phyloP scores from a whole-genome alignment of 2,797 vertebrate species.

The Gastrophryne carolinensis region DNA sequence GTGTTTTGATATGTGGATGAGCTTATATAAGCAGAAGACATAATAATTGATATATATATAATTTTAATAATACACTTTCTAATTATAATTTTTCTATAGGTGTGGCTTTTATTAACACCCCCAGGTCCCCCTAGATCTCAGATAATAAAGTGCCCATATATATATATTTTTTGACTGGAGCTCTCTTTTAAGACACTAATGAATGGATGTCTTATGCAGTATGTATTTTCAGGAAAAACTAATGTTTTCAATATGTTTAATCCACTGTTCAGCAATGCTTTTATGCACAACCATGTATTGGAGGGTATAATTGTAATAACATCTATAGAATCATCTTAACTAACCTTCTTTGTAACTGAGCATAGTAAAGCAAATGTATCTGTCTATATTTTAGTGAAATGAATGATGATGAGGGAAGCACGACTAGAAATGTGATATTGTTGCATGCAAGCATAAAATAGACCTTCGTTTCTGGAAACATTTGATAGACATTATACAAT shows the following conservation, averaged over 20 bases:
- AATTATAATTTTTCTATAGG: too few relatives aligned
- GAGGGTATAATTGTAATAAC: neutral
- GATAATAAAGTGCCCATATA: neutral
- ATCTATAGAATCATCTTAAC: neutral
- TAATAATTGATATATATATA: too few relatives aligned
- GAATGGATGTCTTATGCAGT: neutral
- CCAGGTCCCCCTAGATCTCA: too few relatives aligned
- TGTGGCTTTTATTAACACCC: too few relatives aligned
- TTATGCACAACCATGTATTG: neutral
- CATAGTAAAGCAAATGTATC: neutral
- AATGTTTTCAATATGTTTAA: too few relatives aligned
- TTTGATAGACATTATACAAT: neutral
- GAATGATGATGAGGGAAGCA: slow-evolving; percentile 15
- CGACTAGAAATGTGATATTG: slow-evolving; percentile 25
- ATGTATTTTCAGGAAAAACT: neutral
- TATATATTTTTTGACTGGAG: neutral
- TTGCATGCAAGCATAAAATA: slow-evolving; percentile 23
- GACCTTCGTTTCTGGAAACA: slow-evolving; percentile 25
- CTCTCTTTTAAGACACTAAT: neutral
- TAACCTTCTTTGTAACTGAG: neutral
- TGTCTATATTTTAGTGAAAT: neutral
- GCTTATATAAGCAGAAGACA: too few relatives aligned
- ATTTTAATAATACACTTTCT: too few relatives aligned
- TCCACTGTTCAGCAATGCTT: neutral
- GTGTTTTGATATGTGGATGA: too few relatives aligned